These are phyloP conservation scores for Capromys pilorides DNA, from an alignment of 2,797 vertebrate genomes.

Conservation along the genomic window DNA sequence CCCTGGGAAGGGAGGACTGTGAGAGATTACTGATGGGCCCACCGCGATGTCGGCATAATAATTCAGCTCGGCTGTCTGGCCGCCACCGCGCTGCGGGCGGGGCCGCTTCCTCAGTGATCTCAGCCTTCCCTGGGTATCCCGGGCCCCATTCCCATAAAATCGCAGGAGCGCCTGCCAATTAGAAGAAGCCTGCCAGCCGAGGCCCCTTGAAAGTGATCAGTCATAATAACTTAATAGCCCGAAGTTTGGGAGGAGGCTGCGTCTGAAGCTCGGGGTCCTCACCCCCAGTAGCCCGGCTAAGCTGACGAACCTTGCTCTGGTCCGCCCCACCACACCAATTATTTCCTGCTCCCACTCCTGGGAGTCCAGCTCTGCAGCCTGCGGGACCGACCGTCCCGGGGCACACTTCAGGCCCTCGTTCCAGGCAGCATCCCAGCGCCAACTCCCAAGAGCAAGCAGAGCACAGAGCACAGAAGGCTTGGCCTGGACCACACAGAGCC, in stretches of 20 bases:
- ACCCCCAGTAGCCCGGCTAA: conserved; percentile 56
- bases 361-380: not conserved
- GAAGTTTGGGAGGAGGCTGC: conserved; percentile 75
- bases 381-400: accelerated
- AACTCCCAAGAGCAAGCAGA: not conserved
- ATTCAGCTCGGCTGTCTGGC: not conserved
- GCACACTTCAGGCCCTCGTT: accelerated
- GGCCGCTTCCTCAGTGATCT: conserved; percentile 42
- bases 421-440: not conserved
- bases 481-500: accelerated
- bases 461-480: not conserved
- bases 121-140: conserved; percentile 51
- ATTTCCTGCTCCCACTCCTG: not conserved
- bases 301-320: conserved; percentile 63
- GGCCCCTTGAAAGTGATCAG: conserved; percentile 75
- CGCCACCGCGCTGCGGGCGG: not conserved
- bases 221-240: conserved; percentile 73
- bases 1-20: not conserved
- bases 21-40: conserved; percentile 30
- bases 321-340: conserved; percentile 40
- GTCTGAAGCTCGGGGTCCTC: conserved; percentile 70
- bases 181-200: not conserved
- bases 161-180: conserved; percentile 37
- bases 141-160: conserved; percentile 66
- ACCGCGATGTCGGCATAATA: conserved; percentile 27